phyloP scores from a whole-genome alignment of 2,888 invertebrate genomes.

The Agrotis ipsilon region DNA sequence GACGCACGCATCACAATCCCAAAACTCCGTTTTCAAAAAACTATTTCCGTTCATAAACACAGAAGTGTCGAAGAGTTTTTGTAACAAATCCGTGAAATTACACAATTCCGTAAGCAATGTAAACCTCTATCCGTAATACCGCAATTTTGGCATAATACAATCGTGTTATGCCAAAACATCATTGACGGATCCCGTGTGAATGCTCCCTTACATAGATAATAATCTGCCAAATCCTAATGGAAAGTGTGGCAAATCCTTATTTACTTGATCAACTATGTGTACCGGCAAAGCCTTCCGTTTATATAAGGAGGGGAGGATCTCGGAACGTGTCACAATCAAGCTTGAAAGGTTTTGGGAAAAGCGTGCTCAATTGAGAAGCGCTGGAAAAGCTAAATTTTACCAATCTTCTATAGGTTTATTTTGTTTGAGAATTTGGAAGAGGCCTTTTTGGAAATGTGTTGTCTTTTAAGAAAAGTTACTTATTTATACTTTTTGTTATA shows the following conservation, averaged over 20 bases:
- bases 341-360: slow-evolving; percentile 23
- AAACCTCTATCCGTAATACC: too few species aligned
- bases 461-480: neutral
- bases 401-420: slow-evolving; percentile 13
- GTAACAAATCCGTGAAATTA: too few species aligned
- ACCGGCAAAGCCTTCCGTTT: slow-evolving; percentile 26
- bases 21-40: too few species aligned
- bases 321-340: slow-evolving; percentile 29
- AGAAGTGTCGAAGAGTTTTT: too few species aligned
- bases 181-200: too few species aligned
- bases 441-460: neutral
- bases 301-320: slow-evolving; percentile 13
- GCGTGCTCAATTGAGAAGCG: slow-evolving; percentile 9
- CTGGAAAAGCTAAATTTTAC: slow-evolving; percentile 13
- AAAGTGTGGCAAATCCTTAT: slow-evolving; percentile 33
- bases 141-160: too few species aligned
- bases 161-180: too few species aligned
- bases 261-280: slow-evolving; percentile 26
- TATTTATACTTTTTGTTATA: neutral
- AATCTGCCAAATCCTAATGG: slow-evolving; percentile 38
- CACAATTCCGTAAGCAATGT: too few species aligned
- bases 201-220: slow-evolving; percentile 5
- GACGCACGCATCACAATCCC: too few species aligned
- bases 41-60: too few species aligned
- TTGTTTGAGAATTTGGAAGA: slow-evolving; percentile 9